Base-by-base conservation (phyloP, 2,888 invertebrate species). In the Hartigia nigra region DNA sequence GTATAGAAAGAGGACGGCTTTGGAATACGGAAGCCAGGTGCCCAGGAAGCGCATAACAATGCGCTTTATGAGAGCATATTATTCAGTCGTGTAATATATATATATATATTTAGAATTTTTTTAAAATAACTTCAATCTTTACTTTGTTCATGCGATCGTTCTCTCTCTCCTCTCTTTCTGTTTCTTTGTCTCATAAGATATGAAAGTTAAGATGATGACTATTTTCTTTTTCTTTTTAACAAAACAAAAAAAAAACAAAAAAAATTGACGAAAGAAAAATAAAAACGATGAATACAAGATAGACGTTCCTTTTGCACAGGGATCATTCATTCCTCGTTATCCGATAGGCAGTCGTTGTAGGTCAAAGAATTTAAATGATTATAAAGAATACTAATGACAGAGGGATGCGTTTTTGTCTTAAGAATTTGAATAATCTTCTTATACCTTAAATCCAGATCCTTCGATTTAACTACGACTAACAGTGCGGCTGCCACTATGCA, bases 401-500 rank as follows among this genome's bases (percentile, higher is more conserved):
- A 77, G 1, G 80, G 80, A 79, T 82, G 74, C 36, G 32, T 32
- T 1, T 70, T 32, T 34, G 77, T 3, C 23, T 34, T 69, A n/a
- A 85, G 76, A 23, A 55, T 74, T 12, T 76, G 14, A 12, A 80
- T 35, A 9, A 83, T 76, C 31, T 74, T 74, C 12, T 36, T 34
- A 35, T 76, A 76, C 31, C 78, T 37, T 4, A 55, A 74, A 32
- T 79, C 74, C 14, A 72, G 31, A 37, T 70, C 12, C n/a, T 37
- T 12, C 31, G 36, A 74, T 36, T 55, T 31, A 69, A 12, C 12
- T 3, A 31, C 12, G n/a, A n/a, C 31, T 78, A 81, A 36, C 80
- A 70, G 31, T 81, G 69, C 69, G 74, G 81, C 78, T 12, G 84
- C 84, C 69, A 84, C 12, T 11, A 80, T 74, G 14, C 75, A 78